Evolutionary conservation across 2,113 vertebrate species (phyloP), one percentile per base, ranked within the genome.

Genomic region (Bagarius yarrelli): DNA sequence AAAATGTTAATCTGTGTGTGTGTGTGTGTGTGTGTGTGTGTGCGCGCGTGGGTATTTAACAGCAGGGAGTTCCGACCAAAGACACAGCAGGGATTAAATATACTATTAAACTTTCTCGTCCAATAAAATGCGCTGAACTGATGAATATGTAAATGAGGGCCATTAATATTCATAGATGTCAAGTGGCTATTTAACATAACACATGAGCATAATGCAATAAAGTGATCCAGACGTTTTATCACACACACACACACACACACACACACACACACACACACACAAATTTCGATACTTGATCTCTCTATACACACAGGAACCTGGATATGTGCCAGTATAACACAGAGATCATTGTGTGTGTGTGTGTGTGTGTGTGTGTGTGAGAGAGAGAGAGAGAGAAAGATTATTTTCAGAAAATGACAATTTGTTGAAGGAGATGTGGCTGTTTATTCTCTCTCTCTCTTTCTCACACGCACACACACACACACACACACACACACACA

Each of bases 91-190:
- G 69, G 69, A 53, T 50, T 70, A 50, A 50, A 55, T 66, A 60
- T 81, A 36, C 73, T 81, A 80, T 75, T 66, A 73, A 71, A 73
- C 47, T 14, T 63, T 60, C 40, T 64, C 18, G 15, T 40, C 81
- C 76, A 86, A 84, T 86, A 44, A 84, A 76, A 82, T 23, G 27
- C 81, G 82, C 61, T 3, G 13, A 32, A 61, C 76, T 47, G 72
- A 80, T 70, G 78, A 76, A 87, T 89, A 88, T 88, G 88, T 81
- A 88, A 86, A 89, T 87, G 16, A 8, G 0, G 6, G 8, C 56
- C 30, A 85, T 88, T 87, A 89, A 87, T 89, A 88, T 89, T 86
- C 84, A 89, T 87, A 71, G 80, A 82, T 52, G 84, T 87, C 69
- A 71, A 71, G 44, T 72, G 11, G n/a, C 8, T 15, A 30, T 52